A percentile compares a stretch with the other conserved stretches of the same genome.
Evolutionary conservation across 2,113 vertebrate genomes (phyloP).

Genomic region (Bungarus multicinctus): DNA sequence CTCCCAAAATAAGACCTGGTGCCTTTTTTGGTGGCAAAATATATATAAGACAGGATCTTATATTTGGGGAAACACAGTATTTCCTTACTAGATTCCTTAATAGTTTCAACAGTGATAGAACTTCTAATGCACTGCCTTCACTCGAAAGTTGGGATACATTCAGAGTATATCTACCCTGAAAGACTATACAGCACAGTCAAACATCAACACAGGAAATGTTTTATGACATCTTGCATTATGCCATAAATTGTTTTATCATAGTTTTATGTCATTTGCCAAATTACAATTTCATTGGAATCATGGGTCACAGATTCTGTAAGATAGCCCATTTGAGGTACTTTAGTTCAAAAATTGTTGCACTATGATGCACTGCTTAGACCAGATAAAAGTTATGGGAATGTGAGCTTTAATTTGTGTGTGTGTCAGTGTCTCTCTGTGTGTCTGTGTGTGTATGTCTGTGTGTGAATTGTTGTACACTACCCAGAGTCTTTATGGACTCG

Average conservation of each 20-base stretch:
- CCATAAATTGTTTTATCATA: not conserved
- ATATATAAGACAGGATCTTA: no score
- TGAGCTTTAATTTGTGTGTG: not conserved
- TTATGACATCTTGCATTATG: not conserved
- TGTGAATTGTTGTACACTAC: not conserved
- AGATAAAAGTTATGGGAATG: not conserved
- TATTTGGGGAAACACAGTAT: not conserved
- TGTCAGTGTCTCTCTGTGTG: not conserved
- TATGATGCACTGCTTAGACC: not conserved
- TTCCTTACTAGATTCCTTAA: not conserved
- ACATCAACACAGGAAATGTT: not conserved
- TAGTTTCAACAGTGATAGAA: not conserved
- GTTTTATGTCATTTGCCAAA: not conserved
- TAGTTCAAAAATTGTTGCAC: not conserved
- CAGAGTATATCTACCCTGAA: not conserved
- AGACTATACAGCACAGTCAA: not conserved
- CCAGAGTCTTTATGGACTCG: not conserved
- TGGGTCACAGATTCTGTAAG: not conserved
- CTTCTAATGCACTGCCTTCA: not conserved
- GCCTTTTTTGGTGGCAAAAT: no score
- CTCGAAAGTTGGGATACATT: not conserved
- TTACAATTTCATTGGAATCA: not conserved
- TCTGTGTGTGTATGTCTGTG: not conserved
- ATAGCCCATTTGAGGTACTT: not conserved
- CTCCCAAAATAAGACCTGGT: no score